Evolutionary conservation across 2,888 invertebrate genomes (phyloP).

Genomic region (Heliconius sara): DNA sequence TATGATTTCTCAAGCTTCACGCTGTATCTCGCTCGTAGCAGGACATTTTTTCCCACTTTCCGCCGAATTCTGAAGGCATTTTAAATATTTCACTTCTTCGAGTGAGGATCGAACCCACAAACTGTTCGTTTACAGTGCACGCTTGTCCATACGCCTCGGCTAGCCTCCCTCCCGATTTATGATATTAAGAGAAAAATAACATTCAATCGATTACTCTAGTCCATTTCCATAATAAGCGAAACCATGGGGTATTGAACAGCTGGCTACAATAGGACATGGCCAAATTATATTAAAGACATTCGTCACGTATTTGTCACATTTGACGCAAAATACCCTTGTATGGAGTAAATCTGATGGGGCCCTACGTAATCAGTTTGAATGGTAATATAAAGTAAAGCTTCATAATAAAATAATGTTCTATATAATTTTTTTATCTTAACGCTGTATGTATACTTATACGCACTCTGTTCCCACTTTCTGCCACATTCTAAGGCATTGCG

Average conservation of each 20-base stretch:
- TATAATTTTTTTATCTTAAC: background rate
- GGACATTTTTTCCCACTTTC: no score
- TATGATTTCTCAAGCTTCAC: no score
- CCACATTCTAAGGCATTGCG: background rate
- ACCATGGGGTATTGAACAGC: conserved; percentile 59
- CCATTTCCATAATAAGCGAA: conserved; percentile 64
- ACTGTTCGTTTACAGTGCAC: no score
- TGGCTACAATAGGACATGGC: conserved; percentile 57
- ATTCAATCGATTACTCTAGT: conserved; percentile 62
- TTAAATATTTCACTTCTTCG: no score
- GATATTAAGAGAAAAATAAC: conserved; percentile 61
- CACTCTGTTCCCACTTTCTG: no score
- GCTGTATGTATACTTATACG: no score
- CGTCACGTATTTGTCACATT: conserved; percentile 63
- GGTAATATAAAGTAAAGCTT: background rate
- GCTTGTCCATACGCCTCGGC: no score
- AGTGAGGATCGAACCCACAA: no score
- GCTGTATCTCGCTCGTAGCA: no score
- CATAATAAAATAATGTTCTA: background rate
- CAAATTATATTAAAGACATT: conserved; percentile 56
- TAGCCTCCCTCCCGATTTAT: conserved; percentile 32
- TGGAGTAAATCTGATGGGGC: conserved; percentile 27
- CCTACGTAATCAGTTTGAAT: background rate
- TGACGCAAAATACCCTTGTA: conserved; percentile 65
- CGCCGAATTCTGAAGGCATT: no score